Base-by-base conservation (phyloP, 2,797 vertebrate genomes). In the Atherinosoma microstoma region DNA sequence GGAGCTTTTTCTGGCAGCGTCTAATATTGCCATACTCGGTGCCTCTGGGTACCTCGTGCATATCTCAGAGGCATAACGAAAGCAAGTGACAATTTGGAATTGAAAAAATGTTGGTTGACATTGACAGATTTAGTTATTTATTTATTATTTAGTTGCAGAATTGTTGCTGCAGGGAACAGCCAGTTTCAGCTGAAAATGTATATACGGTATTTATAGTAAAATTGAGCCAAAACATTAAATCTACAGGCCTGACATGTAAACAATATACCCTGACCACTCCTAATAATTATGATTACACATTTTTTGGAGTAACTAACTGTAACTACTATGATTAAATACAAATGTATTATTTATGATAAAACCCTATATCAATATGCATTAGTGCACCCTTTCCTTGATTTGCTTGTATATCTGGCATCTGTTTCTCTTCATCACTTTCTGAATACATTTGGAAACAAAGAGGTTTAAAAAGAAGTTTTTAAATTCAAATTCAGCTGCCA, bases 401-500 rank as follows among this genome's bases (percentile, higher is more conserved):
- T 34, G 8, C 45, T 27, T 54, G 2, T n/a, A n/a, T 1, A n/a
- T 56, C 9, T 51, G 2, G 20, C 51, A 35, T 30, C 0, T 24
- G 5, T 63, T 75, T 58, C 51, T 64, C 13, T 32, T 58, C 67
- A 27, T 35, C 3, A 16, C 27, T 60, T 45, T 64, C 65, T 73
- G 65, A 73, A 82, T 62, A 64, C 60, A 64, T 78, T 64, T 65
- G 22, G 32, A 36, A 29, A 53, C 34, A 63, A 73, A 40, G 62
- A 62, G 69, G 40, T 79, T 69, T 61, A 67, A 66, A 80, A 73
- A 84, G 78, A 63, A 15, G 61, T 77, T 80, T 88, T 80, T 63
- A 18, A 64, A 88, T 84, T 88, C 61, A 85, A 85, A 84, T 85
- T 70, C 58, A 57, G 27, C 34, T 15, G 57, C 56, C 65, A 45